Base-by-base conservation (phyloP, 2,797 vertebrate genomes). In the Lacerta bilineata region DNA sequence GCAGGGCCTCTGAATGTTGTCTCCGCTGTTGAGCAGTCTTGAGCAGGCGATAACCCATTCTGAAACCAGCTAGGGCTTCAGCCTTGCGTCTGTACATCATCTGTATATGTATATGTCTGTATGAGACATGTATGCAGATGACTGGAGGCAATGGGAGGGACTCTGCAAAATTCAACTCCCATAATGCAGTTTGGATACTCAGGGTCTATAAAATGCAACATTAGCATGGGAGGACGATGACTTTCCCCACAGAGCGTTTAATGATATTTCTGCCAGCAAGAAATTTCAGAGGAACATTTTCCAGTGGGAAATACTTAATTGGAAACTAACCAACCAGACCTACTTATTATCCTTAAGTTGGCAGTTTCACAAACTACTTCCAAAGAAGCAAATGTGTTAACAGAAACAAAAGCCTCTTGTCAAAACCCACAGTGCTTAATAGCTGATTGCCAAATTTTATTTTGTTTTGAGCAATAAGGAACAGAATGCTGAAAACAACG, bases 401-500 rank as follows among this genome's bases (percentile, higher is more conserved):
- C 36, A 84, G 55, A 85, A 74, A 77, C 50, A 80, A 85, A 85
- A 27, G 7, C 29, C 36, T 66, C 41, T 69, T 55, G 55, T 66
- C 77, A 89, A 69, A 85, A 80, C 39, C 9, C 88, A 46, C 20
- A 80, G 50, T 83, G 17, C 1, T 13, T 78, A 90, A 83, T 3
- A 85, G 25, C 7, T 1, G 3, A 87, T 7, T 82, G 36, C 23
- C 85, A 90, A 33, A 71, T 39, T 88, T 86, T 87, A 17, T 69
- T 80, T 50, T 74, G 50, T 87, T 90, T 75, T 78, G 36, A 92
- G 33, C 39, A 77, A 87, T 29, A 82, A 78, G 85, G 10, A 87
- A 75, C 10, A 1, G 0, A 46, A 86, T 59, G 29, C 59, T 18
- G 13, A 86, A 92, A 55, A 80, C n/a, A 59, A 77, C 9, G 55